Percentiles rank a stretch among this genome's conserved stretches.
Evolutionary conservation across 2,113 vertebrate genomes (phyloP).

Genomic region (Syngnathus typhle): DNA sequence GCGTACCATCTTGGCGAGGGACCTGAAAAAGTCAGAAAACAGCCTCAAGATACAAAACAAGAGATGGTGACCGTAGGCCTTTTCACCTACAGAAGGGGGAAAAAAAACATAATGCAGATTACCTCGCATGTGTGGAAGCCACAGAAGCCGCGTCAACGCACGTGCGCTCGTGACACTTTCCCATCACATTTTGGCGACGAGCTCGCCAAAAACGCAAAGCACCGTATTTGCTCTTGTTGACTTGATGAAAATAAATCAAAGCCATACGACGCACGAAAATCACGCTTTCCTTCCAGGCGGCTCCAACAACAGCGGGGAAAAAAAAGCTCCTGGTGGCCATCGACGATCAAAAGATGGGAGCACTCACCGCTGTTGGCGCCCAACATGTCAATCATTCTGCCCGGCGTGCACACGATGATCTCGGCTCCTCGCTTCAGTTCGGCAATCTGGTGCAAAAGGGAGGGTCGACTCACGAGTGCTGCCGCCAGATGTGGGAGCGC

Average conservation of each 20-base stretch:
- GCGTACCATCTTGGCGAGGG: constrained; percentile 92
- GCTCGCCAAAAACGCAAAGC: too few species aligned
- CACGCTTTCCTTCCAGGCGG: not conserved
- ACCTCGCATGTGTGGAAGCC: constrained; percentile 99
- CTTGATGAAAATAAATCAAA: constrained; percentile 37
- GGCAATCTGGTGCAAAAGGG: constrained; percentile 77
- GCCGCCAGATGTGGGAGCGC: rapidly evolving
- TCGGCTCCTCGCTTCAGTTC: constrained; percentile 98
- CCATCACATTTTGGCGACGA: not conserved
- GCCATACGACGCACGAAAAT: too few species aligned
- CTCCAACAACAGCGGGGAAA: not conserved
- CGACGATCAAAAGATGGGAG: not conserved
- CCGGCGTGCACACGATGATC: constrained; percentile 98
- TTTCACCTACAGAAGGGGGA: constrained; percentile 84
- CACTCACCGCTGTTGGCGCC: constrained; percentile 97
- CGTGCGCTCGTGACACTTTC: not conserved
- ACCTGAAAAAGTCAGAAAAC: constrained; percentile 97
- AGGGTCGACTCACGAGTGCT: not conserved
- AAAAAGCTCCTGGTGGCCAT: not conserved
- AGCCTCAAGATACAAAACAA: constrained; percentile 97
- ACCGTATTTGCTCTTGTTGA: constrained; percentile 80
- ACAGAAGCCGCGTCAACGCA: constrained; percentile 30
- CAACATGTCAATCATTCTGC: constrained; percentile 99
- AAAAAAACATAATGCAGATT: constrained; percentile 99
- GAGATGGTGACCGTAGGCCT: constrained; percentile 84